A percentile compares a stretch with the other conserved stretches of the same genome.
These are phyloP conservation scores for Datnioides undecimradiatus DNA, from an alignment of 2,113 vertebrate genomes.

Conservation along the genomic window DNA sequence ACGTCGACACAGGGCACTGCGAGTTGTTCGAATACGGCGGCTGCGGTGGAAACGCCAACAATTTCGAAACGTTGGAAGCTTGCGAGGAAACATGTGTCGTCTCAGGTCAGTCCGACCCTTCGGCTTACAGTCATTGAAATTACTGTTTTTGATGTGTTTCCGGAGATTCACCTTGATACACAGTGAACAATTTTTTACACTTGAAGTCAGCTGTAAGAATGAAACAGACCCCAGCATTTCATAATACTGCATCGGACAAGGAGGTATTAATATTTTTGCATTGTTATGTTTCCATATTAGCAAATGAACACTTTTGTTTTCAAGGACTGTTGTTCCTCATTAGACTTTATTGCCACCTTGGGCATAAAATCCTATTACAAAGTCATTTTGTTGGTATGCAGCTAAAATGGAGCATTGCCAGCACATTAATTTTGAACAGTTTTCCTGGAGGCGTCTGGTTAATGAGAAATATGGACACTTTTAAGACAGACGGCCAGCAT, in stretches of 20 bases:
- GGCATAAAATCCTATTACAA: constrained; percentile 61
- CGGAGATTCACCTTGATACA: not conserved
- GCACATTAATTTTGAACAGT: constrained; percentile 54
- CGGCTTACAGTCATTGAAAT: not conserved
- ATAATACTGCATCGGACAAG: not conserved
- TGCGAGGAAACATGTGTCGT: constrained; percentile 87
- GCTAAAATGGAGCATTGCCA: constrained; percentile 52
- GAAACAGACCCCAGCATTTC: not conserved
- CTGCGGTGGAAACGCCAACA: constrained; percentile 93
- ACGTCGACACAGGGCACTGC: constrained; percentile 83
- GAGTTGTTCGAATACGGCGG: constrained; percentile 91
- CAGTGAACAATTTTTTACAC: not conserved
- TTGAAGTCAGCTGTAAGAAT: not conserved
- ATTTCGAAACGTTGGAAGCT: constrained; percentile 85
- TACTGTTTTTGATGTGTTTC: not conserved
- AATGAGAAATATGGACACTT: constrained; percentile 34
- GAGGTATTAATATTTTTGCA: not conserved
- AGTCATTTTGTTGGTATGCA: constrained; percentile 51
- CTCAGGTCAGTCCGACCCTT: constrained; percentile 72
- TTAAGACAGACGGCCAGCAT: not conserved
- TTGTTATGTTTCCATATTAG: constrained; percentile 37
- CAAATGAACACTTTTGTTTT: constrained; percentile 44
- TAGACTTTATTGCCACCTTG: constrained; percentile 59
- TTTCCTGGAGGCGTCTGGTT: constrained; percentile 54
- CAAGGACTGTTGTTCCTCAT: constrained; percentile 50